These are phyloP conservation scores for Cotesia chilonis DNA, from an alignment of 1,140 invertebrate genomes.

Conservation along the genomic window DNA sequence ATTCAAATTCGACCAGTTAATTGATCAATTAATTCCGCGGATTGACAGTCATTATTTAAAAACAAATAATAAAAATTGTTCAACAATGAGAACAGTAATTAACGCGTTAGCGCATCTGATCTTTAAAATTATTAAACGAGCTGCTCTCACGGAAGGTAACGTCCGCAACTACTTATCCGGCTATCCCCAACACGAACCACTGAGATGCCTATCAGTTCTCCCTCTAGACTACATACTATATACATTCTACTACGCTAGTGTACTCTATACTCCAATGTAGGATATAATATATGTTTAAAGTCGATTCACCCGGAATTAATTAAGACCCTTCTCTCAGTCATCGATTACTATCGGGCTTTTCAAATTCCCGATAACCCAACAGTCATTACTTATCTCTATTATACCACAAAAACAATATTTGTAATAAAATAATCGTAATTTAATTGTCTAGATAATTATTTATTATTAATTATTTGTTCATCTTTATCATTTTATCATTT, in stretches of 20 bases:
- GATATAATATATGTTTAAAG: slow-evolving; percentile 32
- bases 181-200: slow-evolving; percentile 27
- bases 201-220: slow-evolving; percentile 29
- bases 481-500: no score
- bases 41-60: background rate
- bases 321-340: slow-evolving; percentile 30
- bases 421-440: background rate
- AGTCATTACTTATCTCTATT: slow-evolving; percentile 12
- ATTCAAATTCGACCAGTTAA: background rate
- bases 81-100: background rate
- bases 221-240: no score
- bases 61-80: background rate
- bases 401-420: background rate
- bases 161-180: slow-evolving; percentile 5
- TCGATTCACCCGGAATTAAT: slow-evolving; percentile 39
- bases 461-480: no score
- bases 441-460: no score
- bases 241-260: no score
- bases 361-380: slow-evolving; percentile 32
- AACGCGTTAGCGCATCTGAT: background rate
- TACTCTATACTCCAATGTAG: background rate
- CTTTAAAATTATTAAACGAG: slow-evolving; percentile 9
- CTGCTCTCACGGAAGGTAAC: slow-evolving; percentile 14
- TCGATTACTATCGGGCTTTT: slow-evolving; percentile 35
- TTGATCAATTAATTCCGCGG: background rate